A percentile compares a stretch with the other conserved stretches of the same genome.
Conservation (phyloP, 2,113 vertebrate species). For the Eulemur macaco region DNA sequence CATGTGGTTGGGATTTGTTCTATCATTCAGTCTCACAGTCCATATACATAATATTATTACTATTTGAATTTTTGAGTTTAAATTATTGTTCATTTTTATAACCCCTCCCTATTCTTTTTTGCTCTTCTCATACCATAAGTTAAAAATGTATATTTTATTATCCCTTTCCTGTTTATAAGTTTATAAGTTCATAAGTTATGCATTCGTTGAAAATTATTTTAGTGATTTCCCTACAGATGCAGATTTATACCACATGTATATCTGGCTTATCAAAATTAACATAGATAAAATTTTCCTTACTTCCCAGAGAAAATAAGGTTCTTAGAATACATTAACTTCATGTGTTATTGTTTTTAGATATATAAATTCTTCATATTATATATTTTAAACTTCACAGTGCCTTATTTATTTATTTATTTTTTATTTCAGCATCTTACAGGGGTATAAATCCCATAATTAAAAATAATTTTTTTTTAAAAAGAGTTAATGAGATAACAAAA, state of each 20-base stretch:
- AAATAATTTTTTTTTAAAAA: too few relatives aligned
- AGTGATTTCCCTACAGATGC: not conserved
- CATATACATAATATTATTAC: not conserved
- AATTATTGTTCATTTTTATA: not conserved
- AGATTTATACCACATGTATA: not conserved
- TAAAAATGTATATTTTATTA: constrained; percentile 2
- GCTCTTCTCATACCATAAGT: not conserved
- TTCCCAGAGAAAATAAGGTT: not conserved
- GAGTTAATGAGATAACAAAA: too few relatives aligned
- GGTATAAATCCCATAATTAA: too few relatives aligned
- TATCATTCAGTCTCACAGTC: not conserved
- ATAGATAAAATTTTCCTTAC: not conserved
- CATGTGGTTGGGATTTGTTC: not conserved
- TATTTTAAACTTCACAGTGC: not conserved
- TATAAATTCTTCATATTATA: not conserved
- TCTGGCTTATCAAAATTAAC: not conserved
- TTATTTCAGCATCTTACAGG: not conserved
- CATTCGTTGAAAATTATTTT: not conserved
- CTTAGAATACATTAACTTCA: not conserved
- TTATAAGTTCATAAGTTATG: not conserved
- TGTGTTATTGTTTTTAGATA: not conserved
- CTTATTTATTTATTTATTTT: not conserved
- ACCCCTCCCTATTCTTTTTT: not conserved
- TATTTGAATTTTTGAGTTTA: not conserved
- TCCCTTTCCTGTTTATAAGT: not conserved